Evolutionary conservation across 2,113 vertebrate species (phyloP), one percentile per base, ranked within the genome.

Genomic region (Bambusicola thoracicus): DNA sequence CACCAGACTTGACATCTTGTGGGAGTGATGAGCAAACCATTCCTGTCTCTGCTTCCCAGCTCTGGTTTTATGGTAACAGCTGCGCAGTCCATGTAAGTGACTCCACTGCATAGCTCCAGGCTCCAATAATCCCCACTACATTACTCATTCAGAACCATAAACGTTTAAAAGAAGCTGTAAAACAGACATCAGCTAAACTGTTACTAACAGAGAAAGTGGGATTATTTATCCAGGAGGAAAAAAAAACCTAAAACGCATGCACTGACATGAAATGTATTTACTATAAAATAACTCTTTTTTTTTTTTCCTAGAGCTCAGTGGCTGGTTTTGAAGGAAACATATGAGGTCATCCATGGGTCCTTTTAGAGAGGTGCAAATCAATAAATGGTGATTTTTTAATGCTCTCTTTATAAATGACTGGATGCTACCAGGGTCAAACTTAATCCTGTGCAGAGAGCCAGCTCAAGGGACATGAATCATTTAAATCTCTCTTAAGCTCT

Each of bases 151-250:
- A 58, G 61, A 93, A 72, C 27, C 22, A 69, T 13, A 86, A 75
- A 75, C 1, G 0, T 53, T 94, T 91, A 92, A 96, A 95, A 92
- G 90, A 78, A 91, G 69, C 85, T 94, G 77, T 95, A 95, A 88
- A 96, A 87, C 85, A 94, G 91, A 83, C 66, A 81, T 72, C 89
- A 88, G 66, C 73, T 94, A 81, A 95, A 88, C 85, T 69, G 78
- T 49, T 89, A 87, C 73, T 67, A 82, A 76, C 34, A 67, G 66
- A 78, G 78, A 76, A 94, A 81, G 81, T 5, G 79, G 56, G 79
- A 88, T 91, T 83, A 70, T 90, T 93, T 86, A 93, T 81, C 72
- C 70, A 56, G 49, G 56, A 76, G 13, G 7, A 13, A 56, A 48
- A 48, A 51, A 48, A 48, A 29, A 27, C n/a, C n/a, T n/a, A 82